Evolutionary conservation across 92 coral and sea anemone genomes (phyloP).

Genomic region (Palythoa grandis): DNA sequence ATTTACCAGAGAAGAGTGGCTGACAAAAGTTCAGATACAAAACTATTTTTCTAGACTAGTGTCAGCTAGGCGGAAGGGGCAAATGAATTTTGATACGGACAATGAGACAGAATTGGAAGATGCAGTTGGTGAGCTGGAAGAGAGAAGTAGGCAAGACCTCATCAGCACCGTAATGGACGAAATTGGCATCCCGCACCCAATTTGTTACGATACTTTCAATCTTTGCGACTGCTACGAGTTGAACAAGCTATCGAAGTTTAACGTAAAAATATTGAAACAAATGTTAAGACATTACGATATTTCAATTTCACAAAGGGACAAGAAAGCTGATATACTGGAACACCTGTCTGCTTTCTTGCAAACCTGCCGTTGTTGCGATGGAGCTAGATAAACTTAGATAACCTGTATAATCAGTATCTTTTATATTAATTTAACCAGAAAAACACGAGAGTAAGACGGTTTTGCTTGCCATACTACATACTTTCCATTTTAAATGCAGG

Average conservation of each 20-base stretch:
- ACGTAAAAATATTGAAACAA: background rate
- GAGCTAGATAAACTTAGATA: background rate
- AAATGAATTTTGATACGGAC: background rate
- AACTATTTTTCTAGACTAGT: constrained; percentile 49
- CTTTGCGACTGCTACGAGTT: constrained; percentile 10
- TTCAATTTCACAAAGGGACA: constrained; percentile 2
- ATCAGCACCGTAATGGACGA: constrained; percentile 11
- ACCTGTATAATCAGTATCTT: background rate
- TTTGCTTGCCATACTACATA: background rate
- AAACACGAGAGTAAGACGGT: background rate
- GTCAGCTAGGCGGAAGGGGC: constrained; percentile 37
- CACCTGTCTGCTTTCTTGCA: constrained; percentile 35
- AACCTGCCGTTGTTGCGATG: constrained; percentile 33
- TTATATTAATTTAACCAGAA: background rate
- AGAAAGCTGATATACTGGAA: constrained; percentile 33
- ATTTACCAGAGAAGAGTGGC: constrained; percentile 49
- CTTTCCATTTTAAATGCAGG: no score
- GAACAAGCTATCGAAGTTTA: constrained; percentile 11
- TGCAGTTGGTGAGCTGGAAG: constrained; percentile 30
- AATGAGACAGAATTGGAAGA: constrained; percentile 25
- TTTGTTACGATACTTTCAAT: constrained; percentile 31
- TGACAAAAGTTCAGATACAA: constrained; percentile 35
- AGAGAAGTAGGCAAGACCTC: constrained; percentile 5
- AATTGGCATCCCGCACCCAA: constrained; percentile 43
- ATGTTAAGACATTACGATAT: background rate